Base-by-base conservation (phyloP, 2,888 invertebrate species). In the Phytoseiulus persimilis region DNA sequence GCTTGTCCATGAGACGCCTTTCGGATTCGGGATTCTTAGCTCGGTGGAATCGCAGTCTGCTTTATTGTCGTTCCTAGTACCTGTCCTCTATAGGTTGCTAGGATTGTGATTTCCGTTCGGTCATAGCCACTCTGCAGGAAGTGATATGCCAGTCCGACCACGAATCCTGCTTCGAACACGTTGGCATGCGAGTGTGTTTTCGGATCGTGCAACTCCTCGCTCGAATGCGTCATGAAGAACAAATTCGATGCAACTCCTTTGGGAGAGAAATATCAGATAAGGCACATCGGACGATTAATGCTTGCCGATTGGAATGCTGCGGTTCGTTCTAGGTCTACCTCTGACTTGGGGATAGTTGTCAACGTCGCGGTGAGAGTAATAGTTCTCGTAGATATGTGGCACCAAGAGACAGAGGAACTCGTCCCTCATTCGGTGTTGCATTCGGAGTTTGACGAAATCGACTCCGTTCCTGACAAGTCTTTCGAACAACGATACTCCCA, bases 401-500 rank as follows among this genome's bases (percentile, higher is more conserved):
- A 95, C 94, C 0, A 94, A 92, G 83, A 91, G 93, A 92, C 92
- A 93, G 91, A 95, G 94, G 91, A 95, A 94, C 91, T 94, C 94
- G 0, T 95, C 94, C 31, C 95, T 93, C 96, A 96, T 96, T 89
- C 96, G 93, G 91, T 96, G 95, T 92, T 97, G 97, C 0, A 94
- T 94, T n/a, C 94, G 93, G 0, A 96, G 92, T 32, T 92, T 92
- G 0, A 94, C 93, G 23, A 94, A 94, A 90, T 95, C 94, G 1
- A 95, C 92, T 0, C 94, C 94, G 91, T 95, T 95, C 0, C 94
- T 94, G 0, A 96, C 94, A 94, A 96, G 94, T 11, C 96, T 94
- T 92, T 97, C 96, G 93, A 97, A 97, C 14, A 97, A 93, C 0
- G 96, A 96, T 89, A 96, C 93, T 90, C 96, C 95, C 90, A 96